These are phyloP conservation scores for Crypturellus undulatus DNA, from an alignment of 2,113 vertebrate genomes.

Conservation along the genomic window DNA sequence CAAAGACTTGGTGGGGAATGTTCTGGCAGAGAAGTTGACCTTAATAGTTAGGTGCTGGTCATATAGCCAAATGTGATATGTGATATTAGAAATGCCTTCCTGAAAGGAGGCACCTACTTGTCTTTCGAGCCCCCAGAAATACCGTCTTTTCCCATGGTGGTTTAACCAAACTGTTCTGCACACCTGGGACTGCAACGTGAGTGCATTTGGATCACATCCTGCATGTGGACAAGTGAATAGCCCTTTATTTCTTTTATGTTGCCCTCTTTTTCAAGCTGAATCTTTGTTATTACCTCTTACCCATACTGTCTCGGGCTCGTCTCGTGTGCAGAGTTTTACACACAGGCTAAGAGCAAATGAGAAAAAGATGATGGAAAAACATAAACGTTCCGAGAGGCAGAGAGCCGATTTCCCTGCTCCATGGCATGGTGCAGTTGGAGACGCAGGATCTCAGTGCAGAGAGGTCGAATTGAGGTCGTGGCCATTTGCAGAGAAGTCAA, in stretches of 20 bases:
- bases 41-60: not conserved
- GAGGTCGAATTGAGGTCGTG: constrained; percentile 61
- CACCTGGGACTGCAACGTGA: not conserved
- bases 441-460: not conserved
- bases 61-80: not conserved
- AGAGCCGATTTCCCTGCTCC: not conserved
- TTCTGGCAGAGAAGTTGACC: not conserved
- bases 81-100: not conserved
- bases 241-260: not conserved
- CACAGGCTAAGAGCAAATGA: not conserved
- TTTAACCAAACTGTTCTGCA: not conserved
- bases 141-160: not conserved
- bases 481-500: constrained; percentile 26
- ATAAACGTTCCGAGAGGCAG: not conserved
- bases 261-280: not conserved
- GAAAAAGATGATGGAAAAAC: not conserved
- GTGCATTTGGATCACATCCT: not conserved
- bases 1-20: not conserved
- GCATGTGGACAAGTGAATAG: not conserved
- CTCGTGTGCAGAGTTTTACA: not conserved
- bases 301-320: not conserved
- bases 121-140: not conserved
- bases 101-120: not conserved
- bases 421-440: constrained; percentile 26
- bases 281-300: not conserved